Evolutionary conservation across 2,888 invertebrate species (phyloP), one percentile per base, ranked within the genome.

Genomic region (Chironomus riparius): DNA sequence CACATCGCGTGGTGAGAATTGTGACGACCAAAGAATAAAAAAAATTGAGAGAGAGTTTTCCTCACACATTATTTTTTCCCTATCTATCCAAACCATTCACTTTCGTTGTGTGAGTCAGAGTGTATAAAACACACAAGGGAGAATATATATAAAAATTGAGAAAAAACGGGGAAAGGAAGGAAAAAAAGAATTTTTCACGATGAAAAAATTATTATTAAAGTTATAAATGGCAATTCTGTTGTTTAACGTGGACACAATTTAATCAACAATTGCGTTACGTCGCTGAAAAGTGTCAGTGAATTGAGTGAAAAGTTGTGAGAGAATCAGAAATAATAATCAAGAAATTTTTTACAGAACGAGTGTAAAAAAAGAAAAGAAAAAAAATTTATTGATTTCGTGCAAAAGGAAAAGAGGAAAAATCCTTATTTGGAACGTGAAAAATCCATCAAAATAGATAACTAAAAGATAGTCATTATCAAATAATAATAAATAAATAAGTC

Each of bases 351-450:
- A 56, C 56, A 56, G 15, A 56, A 18, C 56, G 56, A 56, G 56
- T 56, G 65, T 24, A 38, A 15, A 68, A 68, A 68, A 47, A n/a
- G 38, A 68, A 68, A 71, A 22, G 15, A 71, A 72, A 24, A 50
- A 56, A 72, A 62, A 47, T 50, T 72, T 72, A 72, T 72, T 72
- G 72, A 72, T 72, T 72, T 72, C 61, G 70, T 47, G 47, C 47
- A 28, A 38, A 28, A 68, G 48, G 68, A 65, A 65, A 22, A 65
- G 18, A 21, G 22, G 22, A 56, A 71, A 50, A 71, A 71, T 71
- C 71, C 56, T 71, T 56, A 48, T 50, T 71, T 50, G 71, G 56
- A 71, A 50, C 71, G 56, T 50, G 12, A 70, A 70, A 71, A 71
- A 71, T 71, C 71, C 24, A 71, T 71, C 56, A 24, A 50, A 24